Evolutionary conservation across 2,797 vertebrate species (phyloP).

Genomic region (Pogoniulus pusillus): DNA sequence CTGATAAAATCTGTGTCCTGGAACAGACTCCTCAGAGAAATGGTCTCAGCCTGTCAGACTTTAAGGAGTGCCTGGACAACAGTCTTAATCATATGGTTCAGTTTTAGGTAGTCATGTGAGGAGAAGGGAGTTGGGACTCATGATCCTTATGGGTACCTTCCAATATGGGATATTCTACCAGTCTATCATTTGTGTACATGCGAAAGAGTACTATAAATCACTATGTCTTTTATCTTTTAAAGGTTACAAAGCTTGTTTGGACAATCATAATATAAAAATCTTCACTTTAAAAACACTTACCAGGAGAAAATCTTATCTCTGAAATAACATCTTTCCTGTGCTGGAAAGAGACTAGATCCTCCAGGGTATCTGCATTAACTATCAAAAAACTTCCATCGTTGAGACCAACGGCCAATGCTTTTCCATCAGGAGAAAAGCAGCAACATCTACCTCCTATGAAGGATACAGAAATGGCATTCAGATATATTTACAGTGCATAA

Average conservation of each 20-base stretch:
- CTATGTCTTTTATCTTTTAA: background rate
- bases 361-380: constrained; percentile 95
- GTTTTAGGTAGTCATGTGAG: no score
- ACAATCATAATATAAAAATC: background rate
- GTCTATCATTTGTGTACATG: background rate
- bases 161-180: no score
- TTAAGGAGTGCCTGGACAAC: no score
- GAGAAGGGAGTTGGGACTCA: no score
- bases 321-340: constrained; percentile 97
- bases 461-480: constrained; percentile 26
- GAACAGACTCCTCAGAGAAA: no score
- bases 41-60: no score
- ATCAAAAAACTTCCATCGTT: constrained; percentile 97
- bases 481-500: background rate
- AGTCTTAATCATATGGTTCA: no score
- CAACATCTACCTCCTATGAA: constrained; percentile 93
- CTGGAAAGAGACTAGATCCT: constrained; percentile 98
- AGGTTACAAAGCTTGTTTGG: background rate
- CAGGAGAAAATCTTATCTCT: constrained; percentile 97
- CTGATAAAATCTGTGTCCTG: no score
- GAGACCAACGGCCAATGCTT: constrained; percentile 94
- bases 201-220: background rate
- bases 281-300: constrained; percentile 70
- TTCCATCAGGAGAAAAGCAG: constrained; percentile 97
- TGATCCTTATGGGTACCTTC: no score